Evolutionary conservation across 2,888 invertebrate species (phyloP).

Genomic region (Drosophila limbata): DNA sequence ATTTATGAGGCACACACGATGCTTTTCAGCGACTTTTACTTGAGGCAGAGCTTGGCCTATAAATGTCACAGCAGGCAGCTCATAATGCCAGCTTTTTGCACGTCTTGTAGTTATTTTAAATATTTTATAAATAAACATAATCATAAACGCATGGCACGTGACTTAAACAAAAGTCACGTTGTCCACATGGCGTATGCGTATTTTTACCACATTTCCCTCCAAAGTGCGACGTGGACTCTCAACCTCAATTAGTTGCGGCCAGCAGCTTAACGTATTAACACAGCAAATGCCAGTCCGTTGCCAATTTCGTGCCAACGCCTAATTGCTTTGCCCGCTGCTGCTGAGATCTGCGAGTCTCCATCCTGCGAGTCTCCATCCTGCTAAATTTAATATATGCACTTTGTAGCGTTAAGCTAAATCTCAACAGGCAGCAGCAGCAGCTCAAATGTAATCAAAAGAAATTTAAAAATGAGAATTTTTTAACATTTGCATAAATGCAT

Average conservation of each 20-base stretch:
- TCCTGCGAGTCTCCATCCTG: too few relatives aligned
- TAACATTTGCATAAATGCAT: conserved; percentile 65
- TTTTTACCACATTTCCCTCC: conserved; percentile 45
- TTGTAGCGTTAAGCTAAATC: conserved; percentile 31
- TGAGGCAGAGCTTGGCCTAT: conserved; percentile 1
- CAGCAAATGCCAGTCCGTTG: conserved; percentile 13
- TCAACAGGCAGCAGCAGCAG: conserved; percentile 20
- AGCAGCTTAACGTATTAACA: conserved; percentile 36
- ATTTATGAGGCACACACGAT: conserved; percentile 27
- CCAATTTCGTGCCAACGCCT: conserved; percentile 33
- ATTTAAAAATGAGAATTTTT: conserved; percentile 51
- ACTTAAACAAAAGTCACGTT: conserved; percentile 55
- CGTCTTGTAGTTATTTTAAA: conserved; percentile 75
- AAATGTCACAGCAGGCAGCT: conserved; percentile 56
- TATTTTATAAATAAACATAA: conserved; percentile 76
- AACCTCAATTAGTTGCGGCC: conserved; percentile 50
- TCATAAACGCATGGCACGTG: conserved; percentile 66
- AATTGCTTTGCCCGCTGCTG: conserved; percentile 31
- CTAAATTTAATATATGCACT: conserved; percentile 46
- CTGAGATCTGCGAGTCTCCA: conserved; percentile 15
- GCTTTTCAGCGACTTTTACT: conserved; percentile 5
- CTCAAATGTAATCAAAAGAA: conserved; percentile 61
- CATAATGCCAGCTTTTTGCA: conserved; percentile 61
- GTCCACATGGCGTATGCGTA: conserved; percentile 48
- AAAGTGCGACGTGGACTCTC: conserved; percentile 8